Base-by-base conservation (phyloP, 1,140 invertebrate genomes). In the Drosophila subobscura region DNA sequence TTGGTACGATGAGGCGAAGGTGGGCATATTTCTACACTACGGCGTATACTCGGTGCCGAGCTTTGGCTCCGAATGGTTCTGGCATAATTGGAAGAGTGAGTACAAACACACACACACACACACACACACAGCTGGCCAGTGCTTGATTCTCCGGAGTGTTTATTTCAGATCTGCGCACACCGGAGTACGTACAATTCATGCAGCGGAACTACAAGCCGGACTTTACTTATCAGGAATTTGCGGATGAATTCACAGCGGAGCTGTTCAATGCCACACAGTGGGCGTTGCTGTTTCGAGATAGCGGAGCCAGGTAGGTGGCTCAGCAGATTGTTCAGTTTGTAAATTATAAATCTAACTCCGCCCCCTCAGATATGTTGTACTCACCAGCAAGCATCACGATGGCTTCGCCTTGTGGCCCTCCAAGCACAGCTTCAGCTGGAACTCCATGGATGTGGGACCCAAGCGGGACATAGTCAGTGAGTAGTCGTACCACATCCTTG, bases 311-410 rank as follows among this genome's bases (percentile, higher is more conserved):
- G 94, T 97, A 92, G 16, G 16, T 20, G 16, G 16, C 1, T 42
- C 52, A 49, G 54, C 20, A 22, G 22, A 5, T 7, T 44, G 3
- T 42, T 1, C 14, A 23, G 4, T 2, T 2, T n/a, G 4, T 20
- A 27, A 20, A 23, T 40, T 33, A n/a, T n/a, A n/a, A n/a, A n/a
- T n/a, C n/a, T n/a, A n/a, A 55, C 14, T 29, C 3, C 4, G 4
- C 33, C 12, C 12, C 29, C 6, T 4, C 65, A 96, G 95, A 91
- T 97, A 98, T 89, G 93, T 98, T 5, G 96, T 99, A 2, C 84
- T 99, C 2, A 98, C 97, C 2, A 97, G 95, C 78, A 99, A 99
- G 92, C 98, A 99, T 93, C 97, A 98, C 90, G 97, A 98, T 92
- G 97, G 97, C 8, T 98, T 93, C 78, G 97, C 97, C 0, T 59